These are phyloP conservation scores for Ceyx melanurus DNA, from an alignment of 2,113 vertebrate species.

Conservation along the genomic window DNA sequence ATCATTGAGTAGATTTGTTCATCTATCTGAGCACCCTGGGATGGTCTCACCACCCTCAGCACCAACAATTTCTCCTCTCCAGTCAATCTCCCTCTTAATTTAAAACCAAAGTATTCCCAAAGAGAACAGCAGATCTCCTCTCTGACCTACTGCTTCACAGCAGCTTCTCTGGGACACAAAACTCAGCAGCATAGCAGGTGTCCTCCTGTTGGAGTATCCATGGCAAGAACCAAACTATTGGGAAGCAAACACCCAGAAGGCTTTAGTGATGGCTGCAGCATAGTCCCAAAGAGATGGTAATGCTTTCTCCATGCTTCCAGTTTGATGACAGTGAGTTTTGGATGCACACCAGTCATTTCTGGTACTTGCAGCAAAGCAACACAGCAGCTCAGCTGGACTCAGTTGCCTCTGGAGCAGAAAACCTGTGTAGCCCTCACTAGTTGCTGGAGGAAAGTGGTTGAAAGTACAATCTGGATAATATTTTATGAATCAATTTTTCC, in stretches of 20 bases:
- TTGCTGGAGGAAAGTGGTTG: background rate
- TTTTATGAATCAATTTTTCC: background rate
- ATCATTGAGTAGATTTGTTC: background rate
- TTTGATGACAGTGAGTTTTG: background rate
- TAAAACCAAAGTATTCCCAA: background rate
- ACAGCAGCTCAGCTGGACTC: background rate
- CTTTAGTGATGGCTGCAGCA: background rate
- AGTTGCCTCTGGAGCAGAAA: background rate
- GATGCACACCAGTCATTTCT: background rate
- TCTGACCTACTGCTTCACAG: background rate
- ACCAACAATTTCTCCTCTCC: too few species aligned
- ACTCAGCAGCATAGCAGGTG: background rate
- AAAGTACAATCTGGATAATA: background rate
- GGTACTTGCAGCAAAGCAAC: background rate
- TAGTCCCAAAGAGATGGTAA: background rate
- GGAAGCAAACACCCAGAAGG: background rate
- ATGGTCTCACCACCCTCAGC: too few species aligned
- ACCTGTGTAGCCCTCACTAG: background rate
- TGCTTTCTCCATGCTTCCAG: background rate
- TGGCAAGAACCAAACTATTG: background rate
- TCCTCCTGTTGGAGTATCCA: background rate
- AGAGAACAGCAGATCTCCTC: background rate
- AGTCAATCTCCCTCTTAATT: too few species aligned
- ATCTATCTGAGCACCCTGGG: too few species aligned
- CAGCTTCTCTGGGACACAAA: background rate